Conservation (phyloP, 2,113 vertebrate species). For the Epinephelus lanceolatus region DNA sequence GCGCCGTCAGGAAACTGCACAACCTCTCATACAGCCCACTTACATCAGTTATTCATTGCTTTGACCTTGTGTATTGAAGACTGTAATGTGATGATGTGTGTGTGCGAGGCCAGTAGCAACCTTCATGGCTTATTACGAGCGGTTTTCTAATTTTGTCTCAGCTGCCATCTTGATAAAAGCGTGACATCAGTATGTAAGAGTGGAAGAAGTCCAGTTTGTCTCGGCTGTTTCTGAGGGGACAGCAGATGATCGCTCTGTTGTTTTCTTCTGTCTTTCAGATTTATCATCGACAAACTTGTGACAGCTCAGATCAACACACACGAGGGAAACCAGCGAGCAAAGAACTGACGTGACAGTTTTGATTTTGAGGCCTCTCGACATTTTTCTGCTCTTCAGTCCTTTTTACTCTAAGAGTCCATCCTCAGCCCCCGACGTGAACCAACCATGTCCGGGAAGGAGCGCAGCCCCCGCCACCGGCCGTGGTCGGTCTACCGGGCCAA, state of each 20-base stretch:
- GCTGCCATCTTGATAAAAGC: conserved; percentile 2
- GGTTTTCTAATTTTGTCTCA: background rate
- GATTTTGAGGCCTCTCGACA: background rate
- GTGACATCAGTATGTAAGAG: background rate
- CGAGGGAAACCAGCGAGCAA: background rate
- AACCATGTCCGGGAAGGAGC: conserved; percentile 94
- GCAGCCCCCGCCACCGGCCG: conserved; percentile 94
- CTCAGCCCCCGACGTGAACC: conserved; percentile 70
- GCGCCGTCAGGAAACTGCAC: background rate
- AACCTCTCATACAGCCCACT: background rate
- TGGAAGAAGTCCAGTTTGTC: background rate
- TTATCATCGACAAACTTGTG: conserved; percentile 27
- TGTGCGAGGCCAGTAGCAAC: background rate
- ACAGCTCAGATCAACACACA: conserved; percentile 12
- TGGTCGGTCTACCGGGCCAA: conserved; percentile 93
- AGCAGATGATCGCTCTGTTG: background rate
- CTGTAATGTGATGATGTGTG: background rate
- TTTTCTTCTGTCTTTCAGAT: conserved; percentile 45
- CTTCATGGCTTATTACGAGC: background rate
- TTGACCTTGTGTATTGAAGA: background rate
- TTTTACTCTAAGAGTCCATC: background rate
- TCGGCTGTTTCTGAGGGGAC: conserved; percentile 28
- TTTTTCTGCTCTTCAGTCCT: conserved; percentile 5
- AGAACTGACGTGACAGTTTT: conserved; percentile 2
- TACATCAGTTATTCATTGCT: background rate